phyloP scores from a whole-genome alignment of 1,140 invertebrate species.

The Heliconius hewitsoni region DNA sequence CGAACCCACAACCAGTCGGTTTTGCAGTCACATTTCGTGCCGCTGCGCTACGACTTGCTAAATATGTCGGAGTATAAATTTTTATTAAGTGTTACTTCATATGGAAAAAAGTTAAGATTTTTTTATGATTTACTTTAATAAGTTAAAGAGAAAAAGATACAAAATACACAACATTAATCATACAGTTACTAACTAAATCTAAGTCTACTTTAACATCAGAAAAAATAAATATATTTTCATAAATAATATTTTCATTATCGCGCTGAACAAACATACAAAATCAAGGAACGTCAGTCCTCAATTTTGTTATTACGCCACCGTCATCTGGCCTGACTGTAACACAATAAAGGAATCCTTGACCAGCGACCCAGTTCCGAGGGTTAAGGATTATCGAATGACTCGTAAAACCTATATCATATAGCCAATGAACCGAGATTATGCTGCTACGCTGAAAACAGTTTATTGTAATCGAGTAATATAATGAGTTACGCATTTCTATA shows the following conservation, averaged over 20 bases:
- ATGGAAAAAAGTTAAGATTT: background rate
- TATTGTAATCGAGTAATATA: conserved; percentile 41
- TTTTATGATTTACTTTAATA: background rate
- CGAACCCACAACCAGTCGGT: too few relatives aligned
- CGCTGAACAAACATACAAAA: background rate
- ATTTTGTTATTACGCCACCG: background rate
- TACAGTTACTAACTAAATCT: background rate
- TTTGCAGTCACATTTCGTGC: too few relatives aligned
- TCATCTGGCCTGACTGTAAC: conserved; percentile 27
- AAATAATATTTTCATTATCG: background rate
- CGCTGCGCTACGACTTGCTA: too few relatives aligned
- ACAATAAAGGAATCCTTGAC: conserved; percentile 45
- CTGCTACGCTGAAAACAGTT: conserved; percentile 46
- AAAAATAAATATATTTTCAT: background rate
- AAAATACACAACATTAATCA: background rate
- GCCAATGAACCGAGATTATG: conserved; percentile 70
- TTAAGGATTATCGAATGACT: conserved; percentile 56
- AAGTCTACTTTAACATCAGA: too few relatives aligned
- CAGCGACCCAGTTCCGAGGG: conserved; percentile 50
- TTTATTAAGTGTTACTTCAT: too few relatives aligned
- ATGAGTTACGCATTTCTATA: background rate
- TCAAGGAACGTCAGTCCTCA: background rate
- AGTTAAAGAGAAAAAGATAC: background rate
- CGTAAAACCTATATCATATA: conserved; percentile 67
- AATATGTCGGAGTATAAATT: too few relatives aligned